Conservation (phyloP, 2,113 vertebrate genomes). For the Ochotona princeps region DNA sequence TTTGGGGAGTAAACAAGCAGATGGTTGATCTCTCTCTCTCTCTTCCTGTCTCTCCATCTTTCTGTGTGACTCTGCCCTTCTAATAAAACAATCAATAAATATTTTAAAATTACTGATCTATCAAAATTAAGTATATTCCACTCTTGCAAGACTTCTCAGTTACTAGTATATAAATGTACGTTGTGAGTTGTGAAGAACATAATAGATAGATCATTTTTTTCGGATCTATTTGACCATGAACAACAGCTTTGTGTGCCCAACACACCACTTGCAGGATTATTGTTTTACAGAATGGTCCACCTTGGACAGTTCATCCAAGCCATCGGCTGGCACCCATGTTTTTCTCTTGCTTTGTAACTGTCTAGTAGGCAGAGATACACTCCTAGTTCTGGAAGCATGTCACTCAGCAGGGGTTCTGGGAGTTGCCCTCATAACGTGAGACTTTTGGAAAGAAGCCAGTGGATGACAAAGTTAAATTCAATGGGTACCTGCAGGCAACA, state of each 20-base stretch:
- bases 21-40: too few relatives aligned
- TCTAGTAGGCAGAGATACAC: not conserved
- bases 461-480: not conserved
- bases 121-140: constrained; percentile 23
- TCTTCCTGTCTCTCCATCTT: too few relatives aligned
- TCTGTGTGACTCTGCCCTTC: too few relatives aligned
- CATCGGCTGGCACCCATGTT: not conserved
- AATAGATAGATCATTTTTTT: not conserved
- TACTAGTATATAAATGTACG: not conserved
- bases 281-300: not conserved
- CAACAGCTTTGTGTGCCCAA: not conserved
- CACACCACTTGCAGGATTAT: not conserved
- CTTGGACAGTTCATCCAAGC: not conserved
- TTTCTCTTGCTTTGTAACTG: not conserved
- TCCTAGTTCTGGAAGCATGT: not conserved
- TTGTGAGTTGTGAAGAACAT: not conserved
- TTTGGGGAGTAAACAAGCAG: too few relatives aligned
- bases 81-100: too few relatives aligned
- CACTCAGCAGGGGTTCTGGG: not conserved
- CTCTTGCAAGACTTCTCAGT: constrained; percentile 4
- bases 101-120: not conserved
- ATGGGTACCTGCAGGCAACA: not conserved
- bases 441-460: not conserved
- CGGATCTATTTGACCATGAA: not conserved
- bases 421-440: not conserved